Evolutionary conservation across 2,113 vertebrate species (phyloP), one percentile per base, ranked within the genome.

Genomic region (Podocnemis expansa): DNA sequence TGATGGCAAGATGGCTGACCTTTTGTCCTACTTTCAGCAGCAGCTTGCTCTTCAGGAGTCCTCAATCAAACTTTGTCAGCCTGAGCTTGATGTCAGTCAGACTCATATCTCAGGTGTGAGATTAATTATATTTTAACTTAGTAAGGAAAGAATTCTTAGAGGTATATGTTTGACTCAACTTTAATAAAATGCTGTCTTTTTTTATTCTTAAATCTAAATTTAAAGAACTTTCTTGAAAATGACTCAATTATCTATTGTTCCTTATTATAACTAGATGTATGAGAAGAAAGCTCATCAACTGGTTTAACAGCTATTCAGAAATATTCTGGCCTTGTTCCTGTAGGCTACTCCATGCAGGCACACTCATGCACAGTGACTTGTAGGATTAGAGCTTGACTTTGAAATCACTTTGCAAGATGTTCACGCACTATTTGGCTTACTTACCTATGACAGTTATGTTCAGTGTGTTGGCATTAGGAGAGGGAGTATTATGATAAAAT

Each of bases 21-120:
- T 99, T 25, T 96, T 99, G 88, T 94, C 98, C 0, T 99, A 98
- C 97, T 99, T 99, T 96, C 99, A 99, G 91, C 99, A 99, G 92
- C 98, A 99, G 93, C 98, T 99, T 92, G 98, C 97, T 22, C 97
- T 99, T 94, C 99, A 99, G 97, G 98, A 98, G 89, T 97, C 98
- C 55, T 97, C 98, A 95, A 98, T 98, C 96, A 99, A 99, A 98
- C 98, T 99, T 89, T 99, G 99, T 97, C 98, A 98, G 96, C 99
- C 99, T 80, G 99, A 99, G 95, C 90, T 98, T 22, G 98, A 99
- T 90, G 97, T 97, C 95, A 98, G 96, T 93, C 99, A 99, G 95
- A 98, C 98, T 85, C 99, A 99, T 97, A 99, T 99, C 93, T 99
- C 99, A 98, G 99, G 99, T 99, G 93, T 87, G 94, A 83, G 27